Evolutionary conservation across 2,113 vertebrate genomes (phyloP), one percentile per base, ranked within the genome.

Genomic region (Halcyon senegalensis): DNA sequence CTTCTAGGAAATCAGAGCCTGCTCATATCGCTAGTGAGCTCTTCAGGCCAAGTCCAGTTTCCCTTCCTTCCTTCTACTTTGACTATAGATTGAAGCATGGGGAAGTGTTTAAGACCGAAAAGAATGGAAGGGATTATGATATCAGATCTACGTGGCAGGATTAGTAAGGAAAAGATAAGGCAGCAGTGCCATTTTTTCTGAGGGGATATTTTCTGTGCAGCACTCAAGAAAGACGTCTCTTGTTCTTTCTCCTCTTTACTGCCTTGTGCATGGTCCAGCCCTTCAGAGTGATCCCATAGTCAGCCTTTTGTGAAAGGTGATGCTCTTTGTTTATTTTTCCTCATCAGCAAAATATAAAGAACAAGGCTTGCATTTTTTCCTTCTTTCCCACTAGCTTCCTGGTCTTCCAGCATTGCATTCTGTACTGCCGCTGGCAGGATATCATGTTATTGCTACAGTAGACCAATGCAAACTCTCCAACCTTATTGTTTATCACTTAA

Each of bases 361-460:
- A 87, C 55, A 64, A 41, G 56, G 33, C n/a, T 79, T 78, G 63
- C 90, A n/a, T 79, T 51, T 87, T 91, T 73, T 83, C 53, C 93
- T 55, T 11, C 35, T 79, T 94, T 84, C 89, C 66, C 79, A 60
- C 62, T 63, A 67, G 43, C 39, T 90, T 95, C 69, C 64, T 74
- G 69, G 64, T 90, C 75, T 95, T 60, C 53, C 35, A 88, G 76
- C 60, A 33, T 7, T 90, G 84, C 50, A 76, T 84, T 92, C 86
- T 96, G 37, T 67, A 19, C 39, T 75, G 66, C 89, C n/a, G 17
- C 81, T 96, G 97, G 89, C 94, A 96, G 96, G 89, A 96, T 93
- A 89, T 84, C 24, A 12, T 88, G 96, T 96, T 85, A 96, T 39
- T 68, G 53, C 56, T 87, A 95, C 41, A 96, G 17, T 46, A 74